Conservation (phyloP, 2,888 invertebrate genomes). For the Drosophila cracens region DNA sequence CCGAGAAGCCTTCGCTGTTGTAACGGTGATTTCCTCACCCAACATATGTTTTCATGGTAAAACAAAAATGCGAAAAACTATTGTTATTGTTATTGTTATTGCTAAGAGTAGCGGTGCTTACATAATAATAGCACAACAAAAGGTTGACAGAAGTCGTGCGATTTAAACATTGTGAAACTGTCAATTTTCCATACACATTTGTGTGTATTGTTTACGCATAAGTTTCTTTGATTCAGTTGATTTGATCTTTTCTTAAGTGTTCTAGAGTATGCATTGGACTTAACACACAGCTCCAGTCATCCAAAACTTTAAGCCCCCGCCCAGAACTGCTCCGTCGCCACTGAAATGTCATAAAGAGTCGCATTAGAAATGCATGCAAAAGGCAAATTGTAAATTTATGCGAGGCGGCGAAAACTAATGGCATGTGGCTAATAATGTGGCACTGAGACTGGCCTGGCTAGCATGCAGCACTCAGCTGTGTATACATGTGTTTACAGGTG, state of each 20-base stretch:
- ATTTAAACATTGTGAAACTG: constrained; percentile 1
- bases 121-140: constrained; percentile 12
- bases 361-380: constrained; percentile 67
- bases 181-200: not conserved
- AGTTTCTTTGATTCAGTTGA: not conserved
- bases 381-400: constrained; percentile 62
- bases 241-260: constrained; percentile 21
- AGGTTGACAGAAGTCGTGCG: not conserved
- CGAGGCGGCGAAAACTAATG: constrained; percentile 62
- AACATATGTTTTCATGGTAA: constrained; percentile 39
- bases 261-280: constrained; percentile 20
- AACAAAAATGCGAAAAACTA: constrained; percentile 37
- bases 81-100: constrained; percentile 33
- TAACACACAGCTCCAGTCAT: constrained; percentile 32
- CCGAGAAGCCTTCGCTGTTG: constrained; percentile 44
- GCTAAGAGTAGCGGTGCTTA: constrained; percentile 10
- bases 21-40: constrained; percentile 62
- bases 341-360: constrained; percentile 56
- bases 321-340: not conserved
- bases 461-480: constrained; percentile 31
- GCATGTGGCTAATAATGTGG: constrained; percentile 61
- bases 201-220: not conserved
- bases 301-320: constrained; percentile 25
- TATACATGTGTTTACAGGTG: constrained; percentile 6
- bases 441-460: constrained; percentile 36